Evolutionary conservation across 2,113 vertebrate genomes (phyloP).

Genomic region (Eudyptes chrysolophus): DNA sequence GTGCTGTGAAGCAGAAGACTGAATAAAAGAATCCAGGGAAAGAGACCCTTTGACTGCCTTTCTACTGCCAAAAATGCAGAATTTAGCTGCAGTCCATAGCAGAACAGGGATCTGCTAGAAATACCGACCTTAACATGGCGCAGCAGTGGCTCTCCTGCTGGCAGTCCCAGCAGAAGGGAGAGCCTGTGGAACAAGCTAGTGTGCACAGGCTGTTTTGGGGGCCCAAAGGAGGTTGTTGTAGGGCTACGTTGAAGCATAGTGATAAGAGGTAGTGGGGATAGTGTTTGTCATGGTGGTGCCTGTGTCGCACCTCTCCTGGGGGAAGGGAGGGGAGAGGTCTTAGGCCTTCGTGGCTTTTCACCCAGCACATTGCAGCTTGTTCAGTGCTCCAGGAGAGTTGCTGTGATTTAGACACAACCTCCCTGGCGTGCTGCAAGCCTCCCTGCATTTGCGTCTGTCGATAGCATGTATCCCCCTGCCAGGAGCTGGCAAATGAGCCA

Average conservation of each 20-base stretch:
- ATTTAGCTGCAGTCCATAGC: background rate
- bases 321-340: background rate
- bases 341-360: background rate
- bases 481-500: conserved; percentile 10
- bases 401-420: background rate
- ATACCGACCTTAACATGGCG: rapidly evolving
- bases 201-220: background rate
- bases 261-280: background rate
- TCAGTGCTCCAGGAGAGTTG: background rate
- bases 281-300: background rate
- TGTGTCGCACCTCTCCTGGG: background rate
- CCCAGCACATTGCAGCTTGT: background rate
- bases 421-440: background rate
- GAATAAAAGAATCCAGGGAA: background rate
- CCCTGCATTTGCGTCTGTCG: background rate
- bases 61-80: background rate
- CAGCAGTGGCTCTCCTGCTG: background rate
- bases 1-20: background rate
- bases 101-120: background rate
- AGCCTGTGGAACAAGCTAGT: background rate
- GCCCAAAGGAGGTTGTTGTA: background rate
- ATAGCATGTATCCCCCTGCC: background rate
- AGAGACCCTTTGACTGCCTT: background rate
- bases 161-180: background rate
- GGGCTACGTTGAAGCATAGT: background rate